Evolutionary conservation across 2,888 invertebrate species (phyloP).

Genomic region (Neuroscelio doddi): DNA sequence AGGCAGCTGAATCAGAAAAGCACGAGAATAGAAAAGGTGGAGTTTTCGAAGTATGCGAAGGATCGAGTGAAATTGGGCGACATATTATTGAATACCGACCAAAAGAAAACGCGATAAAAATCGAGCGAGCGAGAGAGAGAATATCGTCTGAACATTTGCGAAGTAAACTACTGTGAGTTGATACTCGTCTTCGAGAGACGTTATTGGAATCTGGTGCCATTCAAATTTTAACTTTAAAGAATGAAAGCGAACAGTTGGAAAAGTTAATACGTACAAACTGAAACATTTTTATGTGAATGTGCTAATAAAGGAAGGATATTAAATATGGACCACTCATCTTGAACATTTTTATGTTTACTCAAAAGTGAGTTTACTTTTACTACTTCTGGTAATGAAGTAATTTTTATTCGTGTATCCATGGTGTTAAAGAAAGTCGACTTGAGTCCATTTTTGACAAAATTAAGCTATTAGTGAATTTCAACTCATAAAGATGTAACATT

Average conservation of each 20-base stretch:
- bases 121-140: slow-evolving; percentile 29
- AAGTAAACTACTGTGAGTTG: slow-evolving; percentile 40
- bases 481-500: too few relatives aligned
- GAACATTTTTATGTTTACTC: too few relatives aligned
- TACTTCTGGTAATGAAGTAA: too few relatives aligned
- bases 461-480: too few relatives aligned
- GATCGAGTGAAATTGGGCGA: slow-evolving; percentile 61
- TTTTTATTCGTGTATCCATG: too few relatives aligned
- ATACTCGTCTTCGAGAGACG: slow-evolving; percentile 25
- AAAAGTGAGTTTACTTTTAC: too few relatives aligned
- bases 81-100: slow-evolving; percentile 57
- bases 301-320: too few relatives aligned
- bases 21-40: slow-evolving; percentile 32
- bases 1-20: slow-evolving; percentile 47
- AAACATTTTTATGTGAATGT: neutral
- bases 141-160: slow-evolving; percentile 38
- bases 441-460: too few relatives aligned
- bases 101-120: slow-evolving; percentile 38
- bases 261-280: too few relatives aligned
- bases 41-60: slow-evolving; percentile 55
- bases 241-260: too few relatives aligned
- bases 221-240: slow-evolving; percentile 21
- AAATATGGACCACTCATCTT: too few relatives aligned
- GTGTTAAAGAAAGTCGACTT: too few relatives aligned
- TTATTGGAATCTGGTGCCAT: slow-evolving; percentile 33